Conservation (phyloP, 35 echinoderm and acorn worm species). For the Ophiothrix spiculata region DNA sequence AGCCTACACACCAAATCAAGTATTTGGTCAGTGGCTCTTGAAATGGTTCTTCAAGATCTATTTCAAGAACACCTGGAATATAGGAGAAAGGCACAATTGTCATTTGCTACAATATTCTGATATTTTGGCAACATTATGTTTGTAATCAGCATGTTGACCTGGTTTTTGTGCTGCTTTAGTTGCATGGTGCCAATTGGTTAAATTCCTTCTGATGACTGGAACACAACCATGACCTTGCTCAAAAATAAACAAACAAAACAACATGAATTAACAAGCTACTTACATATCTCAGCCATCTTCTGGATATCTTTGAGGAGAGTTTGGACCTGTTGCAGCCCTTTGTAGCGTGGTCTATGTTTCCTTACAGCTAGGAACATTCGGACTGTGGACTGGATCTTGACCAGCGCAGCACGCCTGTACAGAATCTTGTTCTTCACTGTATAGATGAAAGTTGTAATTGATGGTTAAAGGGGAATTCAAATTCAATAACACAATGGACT, state of each 20-base stretch:
- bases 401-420: conserved; percentile 71
- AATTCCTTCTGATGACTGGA: neutral
- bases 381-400: conserved; percentile 89
- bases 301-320: conserved; percentile 56
- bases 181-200: neutral
- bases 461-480: conserved; percentile 87
- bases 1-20: no score
- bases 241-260: neutral
- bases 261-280: neutral
- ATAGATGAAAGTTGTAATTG: conserved; percentile 65
- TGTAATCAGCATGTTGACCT: neutral
- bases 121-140: no score
- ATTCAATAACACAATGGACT: no score
- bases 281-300: conserved; percentile 82
- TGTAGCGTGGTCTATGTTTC: conserved; percentile 75
- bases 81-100: no score
- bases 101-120: no score
- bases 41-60: no score
- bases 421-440: conserved; percentile 98
- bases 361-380: conserved; percentile 74
- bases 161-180: neutral
- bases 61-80: no score
- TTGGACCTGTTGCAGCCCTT: conserved; percentile 48
- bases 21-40: no score
- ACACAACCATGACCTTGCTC: neutral